A percentile compares a stretch with the other conserved stretches of the same genome.
Evolutionary conservation across 2,888 invertebrate species (phyloP).

Genomic region (Drosophila ustulata): DNA sequence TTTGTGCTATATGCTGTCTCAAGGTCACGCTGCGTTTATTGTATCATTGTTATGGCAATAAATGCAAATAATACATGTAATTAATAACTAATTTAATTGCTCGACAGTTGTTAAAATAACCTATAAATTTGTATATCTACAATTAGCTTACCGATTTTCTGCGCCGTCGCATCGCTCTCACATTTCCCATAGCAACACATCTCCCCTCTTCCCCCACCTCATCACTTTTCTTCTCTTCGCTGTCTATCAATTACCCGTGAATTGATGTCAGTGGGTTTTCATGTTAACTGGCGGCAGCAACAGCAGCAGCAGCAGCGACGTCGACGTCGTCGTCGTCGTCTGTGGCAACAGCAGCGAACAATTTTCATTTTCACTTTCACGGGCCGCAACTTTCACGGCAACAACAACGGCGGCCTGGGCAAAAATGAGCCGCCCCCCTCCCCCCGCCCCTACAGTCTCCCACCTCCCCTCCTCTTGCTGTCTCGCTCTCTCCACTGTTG

Average conservation of each 20-base stretch:
- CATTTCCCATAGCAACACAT: conserved; percentile 22
- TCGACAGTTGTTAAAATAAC: conserved; percentile 42
- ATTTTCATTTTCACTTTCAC: conserved; percentile 35
- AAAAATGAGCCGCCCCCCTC: conserved; percentile 13
- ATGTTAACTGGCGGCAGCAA: conserved; percentile 48
- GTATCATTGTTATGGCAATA: conserved; percentile 44
- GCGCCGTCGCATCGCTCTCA: conserved; percentile 40
- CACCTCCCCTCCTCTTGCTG: conserved; percentile 7
- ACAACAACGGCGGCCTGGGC: conserved; percentile 8
- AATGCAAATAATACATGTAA: conserved; percentile 52
- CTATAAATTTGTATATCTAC: conserved; percentile 15
- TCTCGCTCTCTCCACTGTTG: neutral
- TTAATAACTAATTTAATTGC: conserved; percentile 65
- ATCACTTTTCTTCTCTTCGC: neutral
- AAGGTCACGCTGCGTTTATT: conserved; percentile 37
- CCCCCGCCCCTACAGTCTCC: conserved; percentile 12
- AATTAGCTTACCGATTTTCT: conserved; percentile 36
- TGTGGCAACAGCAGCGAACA: conserved; percentile 14
- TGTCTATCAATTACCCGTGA: conserved; percentile 34
- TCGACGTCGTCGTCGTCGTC: neutral
- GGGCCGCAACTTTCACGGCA: conserved; percentile 28
- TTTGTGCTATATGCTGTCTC: conserved; percentile 13
- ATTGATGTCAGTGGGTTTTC: conserved; percentile 76
- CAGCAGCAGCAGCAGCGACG: neutral
- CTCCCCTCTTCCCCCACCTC: neutral